These are phyloP conservation scores for Myopa testacea DNA, from an alignment of 2,888 invertebrate genomes.

Conservation along the genomic window DNA sequence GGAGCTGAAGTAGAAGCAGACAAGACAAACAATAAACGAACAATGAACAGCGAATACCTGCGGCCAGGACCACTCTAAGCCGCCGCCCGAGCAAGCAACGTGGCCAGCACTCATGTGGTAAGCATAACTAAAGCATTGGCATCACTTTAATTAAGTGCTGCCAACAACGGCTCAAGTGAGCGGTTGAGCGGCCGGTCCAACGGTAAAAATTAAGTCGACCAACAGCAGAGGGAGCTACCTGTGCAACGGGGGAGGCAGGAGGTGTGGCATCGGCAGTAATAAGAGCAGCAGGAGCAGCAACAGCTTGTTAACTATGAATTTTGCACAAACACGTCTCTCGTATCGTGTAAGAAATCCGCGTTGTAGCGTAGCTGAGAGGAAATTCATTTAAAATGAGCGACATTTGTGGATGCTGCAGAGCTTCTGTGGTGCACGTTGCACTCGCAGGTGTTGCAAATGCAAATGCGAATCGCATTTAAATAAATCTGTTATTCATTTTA, in stretches of 20 bases:
- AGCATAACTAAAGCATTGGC: conserved; percentile 28
- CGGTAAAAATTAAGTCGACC: not conserved
- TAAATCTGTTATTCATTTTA: not conserved
- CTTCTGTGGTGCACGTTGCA: not conserved
- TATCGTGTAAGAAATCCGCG: not conserved
- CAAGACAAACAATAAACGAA: not conserved
- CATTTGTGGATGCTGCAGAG: conserved; percentile 18
- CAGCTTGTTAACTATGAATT: not conserved
- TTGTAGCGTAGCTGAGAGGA: conserved; percentile 9
- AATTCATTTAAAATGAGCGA: conserved; percentile 7
- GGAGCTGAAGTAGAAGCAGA: not conserved
- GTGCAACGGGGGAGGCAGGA: no score
- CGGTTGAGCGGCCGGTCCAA: not conserved
- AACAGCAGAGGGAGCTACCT: not conserved
- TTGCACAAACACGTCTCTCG: not conserved
- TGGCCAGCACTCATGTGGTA: not conserved
- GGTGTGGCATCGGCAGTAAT: no score
- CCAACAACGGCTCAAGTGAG: not conserved
- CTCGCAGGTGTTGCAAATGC: conserved; percentile 19
- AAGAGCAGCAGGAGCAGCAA: not conserved
- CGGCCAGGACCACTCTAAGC: not conserved
- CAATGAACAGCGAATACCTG: not conserved
- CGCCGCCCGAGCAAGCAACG: not conserved
- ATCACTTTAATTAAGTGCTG: conserved; percentile 33
- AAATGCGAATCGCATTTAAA: conserved; percentile 4